phyloP scores from a whole-genome alignment of 2,888 invertebrate species.

The Ceraclea dissimilis region DNA sequence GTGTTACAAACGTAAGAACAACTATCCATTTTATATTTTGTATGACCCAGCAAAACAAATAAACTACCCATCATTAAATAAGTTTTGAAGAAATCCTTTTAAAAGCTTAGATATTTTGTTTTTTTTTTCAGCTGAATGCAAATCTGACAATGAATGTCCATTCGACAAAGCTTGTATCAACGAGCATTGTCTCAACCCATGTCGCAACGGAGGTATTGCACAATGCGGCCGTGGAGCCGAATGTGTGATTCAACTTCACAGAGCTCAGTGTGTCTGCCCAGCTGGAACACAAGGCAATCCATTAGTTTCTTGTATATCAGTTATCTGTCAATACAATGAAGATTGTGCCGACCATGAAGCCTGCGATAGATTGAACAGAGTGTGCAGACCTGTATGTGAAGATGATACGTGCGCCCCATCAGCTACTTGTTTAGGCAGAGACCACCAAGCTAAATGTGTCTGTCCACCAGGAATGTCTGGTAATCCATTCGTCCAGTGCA shows the following conservation, averaged over 20 bases:
- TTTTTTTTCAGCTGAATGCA: conserved; percentile 65
- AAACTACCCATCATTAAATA: not conserved
- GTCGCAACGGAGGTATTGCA: conserved; percentile 49
- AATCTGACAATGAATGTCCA: conserved; percentile 71
- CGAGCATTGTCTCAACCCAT: conserved; percentile 74
- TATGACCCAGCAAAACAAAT: not conserved
- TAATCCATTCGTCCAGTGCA: conserved; percentile 69
- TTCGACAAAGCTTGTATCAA: conserved; percentile 75
- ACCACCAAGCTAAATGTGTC: conserved; percentile 70
- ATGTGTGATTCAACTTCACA: conserved; percentile 68
- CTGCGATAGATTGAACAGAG: conserved; percentile 74
- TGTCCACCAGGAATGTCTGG: conserved; percentile 71
- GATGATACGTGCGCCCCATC: conserved; percentile 73
- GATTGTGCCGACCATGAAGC: conserved; percentile 80
- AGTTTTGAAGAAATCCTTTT: too few relatives aligned
- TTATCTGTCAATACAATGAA: conserved; percentile 80
- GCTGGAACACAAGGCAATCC: conserved; percentile 80
- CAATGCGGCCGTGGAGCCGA: conserved; percentile 74
- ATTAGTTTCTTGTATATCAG: conserved; percentile 70
- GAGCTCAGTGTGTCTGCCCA: conserved; percentile 76
- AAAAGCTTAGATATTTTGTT: conserved; percentile 11
- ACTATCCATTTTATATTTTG: too few relatives aligned
- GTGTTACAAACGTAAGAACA: conserved; percentile 77
- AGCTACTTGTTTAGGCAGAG: conserved; percentile 66
- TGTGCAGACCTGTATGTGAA: conserved; percentile 75